Conservation (phyloP, 2,113 vertebrate species). For the Amia ocellicauda region DNA sequence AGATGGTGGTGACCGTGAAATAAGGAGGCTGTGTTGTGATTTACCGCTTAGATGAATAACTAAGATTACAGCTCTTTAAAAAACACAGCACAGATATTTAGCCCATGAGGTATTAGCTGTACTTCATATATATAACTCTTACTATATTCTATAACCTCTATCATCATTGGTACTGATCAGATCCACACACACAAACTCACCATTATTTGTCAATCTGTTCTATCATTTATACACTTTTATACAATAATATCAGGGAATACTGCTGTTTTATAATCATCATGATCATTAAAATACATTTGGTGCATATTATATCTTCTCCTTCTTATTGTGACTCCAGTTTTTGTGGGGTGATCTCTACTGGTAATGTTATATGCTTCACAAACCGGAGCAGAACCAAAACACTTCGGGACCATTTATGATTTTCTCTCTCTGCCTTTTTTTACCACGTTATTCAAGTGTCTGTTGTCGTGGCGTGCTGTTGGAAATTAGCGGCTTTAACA, state of each 20-base stretch:
- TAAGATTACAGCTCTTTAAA: background rate
- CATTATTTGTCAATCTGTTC: no score
- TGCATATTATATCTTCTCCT: slow-evolving; percentile 13
- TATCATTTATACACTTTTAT: no score
- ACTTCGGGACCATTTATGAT: slow-evolving; percentile 44
- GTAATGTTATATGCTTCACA: slow-evolving; percentile 54
- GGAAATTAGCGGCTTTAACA: slow-evolving; percentile 22
- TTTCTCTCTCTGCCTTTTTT: slow-evolving; percentile 31
- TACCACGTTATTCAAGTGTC: slow-evolving; percentile 44
- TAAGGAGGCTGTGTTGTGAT: background rate
- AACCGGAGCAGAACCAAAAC: slow-evolving; percentile 39
- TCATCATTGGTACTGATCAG: no score
- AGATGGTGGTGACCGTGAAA: background rate
- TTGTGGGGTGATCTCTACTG: slow-evolving; percentile 32
- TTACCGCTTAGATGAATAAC: background rate
- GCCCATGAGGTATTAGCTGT: no score
- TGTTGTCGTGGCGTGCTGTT: slow-evolving; percentile 14
- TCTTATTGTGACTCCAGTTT: slow-evolving; percentile 40
- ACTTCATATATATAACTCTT: no score
- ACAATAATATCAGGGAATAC: background rate
- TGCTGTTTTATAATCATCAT: background rate
- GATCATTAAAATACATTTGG: background rate
- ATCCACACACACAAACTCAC: no score
- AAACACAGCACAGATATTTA: background rate
- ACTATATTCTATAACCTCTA: no score